Evolutionary conservation across 2,888 invertebrate genomes (phyloP).

Genomic region (Euclidia mi): DNA sequence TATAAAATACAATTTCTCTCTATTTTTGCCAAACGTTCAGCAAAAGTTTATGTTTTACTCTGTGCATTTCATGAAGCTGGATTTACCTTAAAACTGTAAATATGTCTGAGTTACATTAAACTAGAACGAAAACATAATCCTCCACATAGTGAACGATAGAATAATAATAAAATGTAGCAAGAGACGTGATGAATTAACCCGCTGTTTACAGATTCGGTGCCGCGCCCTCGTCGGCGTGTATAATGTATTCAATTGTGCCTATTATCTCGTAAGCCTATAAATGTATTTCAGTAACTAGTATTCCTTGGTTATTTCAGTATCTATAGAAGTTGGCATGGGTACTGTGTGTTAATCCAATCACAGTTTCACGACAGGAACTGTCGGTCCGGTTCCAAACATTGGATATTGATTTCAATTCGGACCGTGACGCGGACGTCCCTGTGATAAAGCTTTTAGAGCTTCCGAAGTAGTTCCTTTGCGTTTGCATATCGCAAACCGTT

Average conservation of each 20-base stretch:
- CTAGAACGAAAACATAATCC: too few species aligned
- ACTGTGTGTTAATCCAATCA: too few species aligned
- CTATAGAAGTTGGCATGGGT: too few species aligned
- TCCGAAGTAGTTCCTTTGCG: not conserved
- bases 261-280: too few species aligned
- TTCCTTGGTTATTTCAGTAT: too few species aligned
- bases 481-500: too few species aligned
- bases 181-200: slow-evolving; percentile 26
- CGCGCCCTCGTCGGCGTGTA: not conserved
- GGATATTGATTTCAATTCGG: too few species aligned
- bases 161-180: slow-evolving; percentile 28
- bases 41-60: not conserved
- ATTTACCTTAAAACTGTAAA: slow-evolving; percentile 36
- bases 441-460: slow-evolving; percentile 2
- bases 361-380: too few species aligned
- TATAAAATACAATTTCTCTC: too few species aligned
- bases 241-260: too few species aligned
- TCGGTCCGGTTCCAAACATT: too few species aligned
- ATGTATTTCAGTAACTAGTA: too few species aligned
- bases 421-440: slow-evolving; percentile 9
- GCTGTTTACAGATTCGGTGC: slow-evolving; percentile 28
- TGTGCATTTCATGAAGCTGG: not conserved
- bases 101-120: slow-evolving; percentile 6
- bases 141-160: slow-evolving; percentile 13
- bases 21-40: slow-evolving; percentile 1